Base-by-base conservation (phyloP, 2,888 invertebrate species). In the Ariolimax columbianus region DNA sequence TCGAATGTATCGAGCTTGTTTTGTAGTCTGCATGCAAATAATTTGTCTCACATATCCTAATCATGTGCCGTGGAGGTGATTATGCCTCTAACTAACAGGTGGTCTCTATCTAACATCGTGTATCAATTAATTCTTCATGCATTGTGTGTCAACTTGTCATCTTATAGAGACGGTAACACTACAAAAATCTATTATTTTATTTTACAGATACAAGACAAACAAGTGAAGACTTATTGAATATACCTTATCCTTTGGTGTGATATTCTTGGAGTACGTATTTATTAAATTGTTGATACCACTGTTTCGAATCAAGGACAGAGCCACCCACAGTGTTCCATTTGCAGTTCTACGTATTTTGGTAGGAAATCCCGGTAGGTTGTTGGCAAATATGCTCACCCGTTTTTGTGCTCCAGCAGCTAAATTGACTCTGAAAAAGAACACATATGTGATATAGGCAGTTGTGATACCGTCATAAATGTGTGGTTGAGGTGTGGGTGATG, bases 361-460 rank as follows among this genome's bases (percentile, higher is more conserved):
- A n/a, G 83, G 83, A 26, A 43, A 19, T 19, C 83, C 83, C 4
- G 83, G 83, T 1, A 78, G 70, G 43, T 83, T 83, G 2, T 83
- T 26, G 38, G 78, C 47, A 40, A 83, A 83, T 43, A 66, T 23
- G 2, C 11, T 36, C 7, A 70, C 23, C 47, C 70, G 78, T 0
- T 30, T 51, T 33, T 36, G 55, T 23, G 78, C 36, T 17, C 9
- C 70, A n/a, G 70, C 51, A 11, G 7, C 68, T 14, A 83, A 30
- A 17, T 72, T 78, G 30, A 83, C 30, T 30, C 83, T 83, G 78
- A 36, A 68, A 68, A 68, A 2, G 11, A 36, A 14, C 38, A 36
- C n/a, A 1, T 9, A 14, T 47, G 47, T 38, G 19, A 17, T 70
- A 33, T 3, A 4, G 23, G 59, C 59, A 19, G 59, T n/a, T n/a